Evolutionary conservation across 1,140 invertebrate genomes (phyloP).

Genomic region (Drosophila triauraria): DNA sequence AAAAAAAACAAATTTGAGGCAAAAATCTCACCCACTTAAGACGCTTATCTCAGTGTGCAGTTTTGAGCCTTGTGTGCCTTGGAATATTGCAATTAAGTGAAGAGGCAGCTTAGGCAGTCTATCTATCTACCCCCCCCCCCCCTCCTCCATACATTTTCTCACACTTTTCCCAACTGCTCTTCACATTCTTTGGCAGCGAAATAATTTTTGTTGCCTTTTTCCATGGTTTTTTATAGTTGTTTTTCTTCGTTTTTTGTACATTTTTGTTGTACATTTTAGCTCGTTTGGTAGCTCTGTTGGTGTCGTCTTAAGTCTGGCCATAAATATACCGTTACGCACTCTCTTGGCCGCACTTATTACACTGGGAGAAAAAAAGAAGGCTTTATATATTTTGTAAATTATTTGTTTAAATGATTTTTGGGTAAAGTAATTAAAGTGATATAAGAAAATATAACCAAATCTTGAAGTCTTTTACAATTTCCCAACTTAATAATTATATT

Average conservation of each 20-base stretch:
- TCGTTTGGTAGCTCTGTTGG: conserved; percentile 26
- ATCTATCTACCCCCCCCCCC: conserved; percentile 8
- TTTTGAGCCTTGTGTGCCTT: conserved; percentile 31
- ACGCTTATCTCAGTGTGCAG: conserved; percentile 51
- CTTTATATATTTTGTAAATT: too few relatives aligned
- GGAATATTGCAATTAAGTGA: conserved; percentile 62
- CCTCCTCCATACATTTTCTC: neutral
- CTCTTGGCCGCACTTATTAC: conserved; percentile 7
- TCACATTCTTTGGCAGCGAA: conserved; percentile 30
- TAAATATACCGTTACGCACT: conserved; percentile 56
- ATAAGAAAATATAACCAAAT: too few relatives aligned
- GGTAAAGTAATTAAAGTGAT: too few relatives aligned
- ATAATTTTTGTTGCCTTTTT: conserved; percentile 27
- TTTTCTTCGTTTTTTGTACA: neutral
- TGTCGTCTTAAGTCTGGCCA: conserved; percentile 55
- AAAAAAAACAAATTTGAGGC: neutral
- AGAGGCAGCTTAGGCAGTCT: conserved; percentile 55
- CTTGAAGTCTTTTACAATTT: too few relatives aligned
- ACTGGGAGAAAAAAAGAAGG: neutral
- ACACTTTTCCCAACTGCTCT: conserved; percentile 1
- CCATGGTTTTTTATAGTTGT: conserved; percentile 9
- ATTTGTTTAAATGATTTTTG: too few relatives aligned
- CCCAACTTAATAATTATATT: too few relatives aligned
- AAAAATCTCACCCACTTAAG: conserved; percentile 27
- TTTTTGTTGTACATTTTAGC: conserved; percentile 15